Evolutionary conservation across 1,140 invertebrate species (phyloP).

Genomic region (Formica selysi): DNA sequence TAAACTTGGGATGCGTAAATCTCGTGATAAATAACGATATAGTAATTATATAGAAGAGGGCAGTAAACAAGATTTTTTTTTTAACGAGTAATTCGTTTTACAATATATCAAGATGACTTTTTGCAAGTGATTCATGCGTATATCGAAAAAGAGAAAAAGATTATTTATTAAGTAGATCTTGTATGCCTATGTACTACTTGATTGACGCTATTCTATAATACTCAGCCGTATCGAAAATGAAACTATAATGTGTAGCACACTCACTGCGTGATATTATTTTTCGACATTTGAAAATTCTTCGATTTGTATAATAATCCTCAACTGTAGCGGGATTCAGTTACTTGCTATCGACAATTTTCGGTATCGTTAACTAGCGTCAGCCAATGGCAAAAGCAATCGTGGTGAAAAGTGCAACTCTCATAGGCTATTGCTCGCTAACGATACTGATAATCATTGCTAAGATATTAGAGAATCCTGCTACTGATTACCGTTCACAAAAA

Average conservation of each 20-base stretch:
- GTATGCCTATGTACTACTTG: slow-evolving; percentile 47
- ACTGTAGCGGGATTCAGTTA: neutral
- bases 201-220: slow-evolving; percentile 39
- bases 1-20: slow-evolving; percentile 71
- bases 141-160: slow-evolving; percentile 9
- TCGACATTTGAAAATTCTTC: neutral
- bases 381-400: no score
- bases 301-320: neutral
- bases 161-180: slow-evolving; percentile 25
- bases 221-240: slow-evolving; percentile 10
- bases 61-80: slow-evolving; percentile 19
- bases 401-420: no score
- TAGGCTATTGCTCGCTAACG: no score
- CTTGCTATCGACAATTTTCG: no score
- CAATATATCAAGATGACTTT: slow-evolving; percentile 14
- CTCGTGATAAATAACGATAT: slow-evolving; percentile 75
- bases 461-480: no score
- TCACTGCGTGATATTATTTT: slow-evolving; percentile 18
- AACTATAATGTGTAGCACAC: neutral
- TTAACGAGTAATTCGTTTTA: slow-evolving; percentile 56
- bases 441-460: no score
- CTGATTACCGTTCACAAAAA: neutral
- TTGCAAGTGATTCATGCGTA: neutral
- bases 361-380: no score
- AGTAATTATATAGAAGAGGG: slow-evolving; percentile 79